Evolutionary conservation across 2,797 vertebrate species (phyloP).

Genomic region (Epinephelus coioides): DNA sequence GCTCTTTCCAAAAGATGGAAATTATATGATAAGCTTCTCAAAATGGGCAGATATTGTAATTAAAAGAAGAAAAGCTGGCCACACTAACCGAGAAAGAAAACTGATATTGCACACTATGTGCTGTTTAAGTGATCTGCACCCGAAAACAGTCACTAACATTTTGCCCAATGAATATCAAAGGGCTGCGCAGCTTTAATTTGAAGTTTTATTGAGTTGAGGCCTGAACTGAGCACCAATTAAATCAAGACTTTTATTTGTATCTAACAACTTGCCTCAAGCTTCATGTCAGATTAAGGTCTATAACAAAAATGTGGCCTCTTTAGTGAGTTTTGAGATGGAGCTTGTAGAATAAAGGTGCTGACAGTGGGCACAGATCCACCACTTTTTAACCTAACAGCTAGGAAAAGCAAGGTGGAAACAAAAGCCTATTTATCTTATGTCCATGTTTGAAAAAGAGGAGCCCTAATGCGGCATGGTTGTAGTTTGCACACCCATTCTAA

Average conservation of each 20-base stretch:
- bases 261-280: conserved; percentile 10
- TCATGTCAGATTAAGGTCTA: conserved; percentile 4
- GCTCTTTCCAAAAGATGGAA: not conserved
- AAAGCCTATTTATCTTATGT: not conserved
- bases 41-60: not conserved
- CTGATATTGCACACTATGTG: not conserved
- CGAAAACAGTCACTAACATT: not conserved
- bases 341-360: conserved; percentile 7
- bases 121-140: not conserved
- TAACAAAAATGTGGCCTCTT: conserved; percentile 10
- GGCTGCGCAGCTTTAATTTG: not conserved
- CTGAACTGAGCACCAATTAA: conserved; percentile 37
- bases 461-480: not conserved
- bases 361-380: not conserved
- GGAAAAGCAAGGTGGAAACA: not conserved
- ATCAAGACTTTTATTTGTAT: conserved; percentile 23
- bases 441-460: not conserved
- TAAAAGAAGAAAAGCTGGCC: not conserved
- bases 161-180: conserved; percentile 23
- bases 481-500: not conserved
- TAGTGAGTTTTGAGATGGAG: not conserved
- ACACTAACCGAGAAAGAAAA: not conserved
- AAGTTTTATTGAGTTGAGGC: conserved; percentile 28
- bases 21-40: not conserved
- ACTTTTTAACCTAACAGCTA: not conserved